Percentiles rank a stretch among this genome's conserved stretches.
These are phyloP conservation scores for Drosophila tsacasi DNA, from an alignment of 1,140 invertebrate species.

Conservation along the genomic window DNA sequence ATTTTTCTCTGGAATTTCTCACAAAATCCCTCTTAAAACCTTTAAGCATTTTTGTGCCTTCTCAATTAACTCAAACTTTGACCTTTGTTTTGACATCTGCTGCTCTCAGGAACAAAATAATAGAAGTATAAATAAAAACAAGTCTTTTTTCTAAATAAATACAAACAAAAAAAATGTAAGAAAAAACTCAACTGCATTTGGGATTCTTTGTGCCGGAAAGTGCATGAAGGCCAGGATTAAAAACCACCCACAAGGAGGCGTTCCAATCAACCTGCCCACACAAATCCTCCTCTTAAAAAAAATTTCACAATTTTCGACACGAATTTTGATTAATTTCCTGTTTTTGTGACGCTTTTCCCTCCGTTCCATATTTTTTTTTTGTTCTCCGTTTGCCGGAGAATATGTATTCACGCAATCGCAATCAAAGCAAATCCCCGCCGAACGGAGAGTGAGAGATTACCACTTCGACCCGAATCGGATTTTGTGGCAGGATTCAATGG, in stretches of 20 bases:
- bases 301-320: slow-evolving; percentile 37
- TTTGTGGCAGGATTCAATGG: slow-evolving; percentile 11
- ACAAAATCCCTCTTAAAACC: background rate
- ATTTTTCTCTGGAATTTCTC: background rate
- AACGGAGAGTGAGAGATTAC: slow-evolving; percentile 14
- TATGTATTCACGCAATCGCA: slow-evolving; percentile 45
- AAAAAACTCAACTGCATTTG: slow-evolving; percentile 15
- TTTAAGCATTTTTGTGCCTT: no score
- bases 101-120: background rate
- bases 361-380: slow-evolving; percentile 1
- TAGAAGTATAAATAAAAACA: slow-evolving; percentile 2
- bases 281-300: slow-evolving; percentile 7
- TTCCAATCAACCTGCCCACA: slow-evolving; percentile 46
- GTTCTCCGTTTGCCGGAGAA: slow-evolving; percentile 21
- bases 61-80: slow-evolving; percentile 9
- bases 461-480: slow-evolving; percentile 20
- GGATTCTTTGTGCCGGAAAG: slow-evolving; percentile 31
- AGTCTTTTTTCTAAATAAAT: background rate
- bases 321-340: slow-evolving; percentile 64
- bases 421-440: slow-evolving; percentile 42
- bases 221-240: slow-evolving; percentile 41
- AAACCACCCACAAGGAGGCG: slow-evolving; percentile 63
- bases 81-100: slow-evolving; percentile 34
- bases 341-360: slow-evolving; percentile 15
- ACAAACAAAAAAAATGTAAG: slow-evolving; percentile 1